Percentiles rank a stretch among this genome's conserved stretches.
Evolutionary conservation across 2,797 vertebrate species (phyloP).

Genomic region (Microhierax caerulescens): DNA sequence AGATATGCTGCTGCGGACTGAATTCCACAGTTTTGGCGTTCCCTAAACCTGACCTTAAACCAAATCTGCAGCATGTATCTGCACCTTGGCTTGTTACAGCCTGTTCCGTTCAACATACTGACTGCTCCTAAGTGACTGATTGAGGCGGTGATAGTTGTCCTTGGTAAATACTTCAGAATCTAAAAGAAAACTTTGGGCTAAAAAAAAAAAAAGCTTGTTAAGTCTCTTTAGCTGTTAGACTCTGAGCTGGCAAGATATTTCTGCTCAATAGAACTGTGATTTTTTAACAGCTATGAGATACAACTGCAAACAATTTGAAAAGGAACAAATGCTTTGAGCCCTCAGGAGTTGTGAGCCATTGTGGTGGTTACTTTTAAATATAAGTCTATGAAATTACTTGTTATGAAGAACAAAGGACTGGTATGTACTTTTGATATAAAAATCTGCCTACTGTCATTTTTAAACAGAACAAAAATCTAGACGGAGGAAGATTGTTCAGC

Average conservation of each 20-base stretch:
- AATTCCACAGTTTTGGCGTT: not conserved
- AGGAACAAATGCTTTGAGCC: not conserved
- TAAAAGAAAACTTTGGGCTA: not conserved
- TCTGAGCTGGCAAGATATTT: not conserved
- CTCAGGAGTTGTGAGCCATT: not conserved
- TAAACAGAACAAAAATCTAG: not conserved
- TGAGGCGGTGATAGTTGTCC: not conserved
- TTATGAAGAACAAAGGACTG: not conserved
- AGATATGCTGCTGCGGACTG: not conserved
- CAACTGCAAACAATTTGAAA: not conserved
- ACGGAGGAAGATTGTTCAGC: not conserved
- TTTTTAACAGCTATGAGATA: not conserved
- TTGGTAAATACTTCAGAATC: not conserved
- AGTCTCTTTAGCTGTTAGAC: not conserved
- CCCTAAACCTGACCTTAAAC: not conserved
- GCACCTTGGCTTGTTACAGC: not conserved
- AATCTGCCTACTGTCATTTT: not conserved
- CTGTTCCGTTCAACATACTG: not conserved
- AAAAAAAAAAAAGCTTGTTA: not conserved
- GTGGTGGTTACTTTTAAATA: not conserved
- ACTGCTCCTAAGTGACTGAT: not conserved
- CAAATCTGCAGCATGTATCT: not conserved
- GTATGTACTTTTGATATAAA: not conserved
- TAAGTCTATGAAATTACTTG: not conserved
- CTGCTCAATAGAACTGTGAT: not conserved